Evolutionary conservation across 2,888 invertebrate species (phyloP).

Genomic region (Leptinotarsa haldemani): DNA sequence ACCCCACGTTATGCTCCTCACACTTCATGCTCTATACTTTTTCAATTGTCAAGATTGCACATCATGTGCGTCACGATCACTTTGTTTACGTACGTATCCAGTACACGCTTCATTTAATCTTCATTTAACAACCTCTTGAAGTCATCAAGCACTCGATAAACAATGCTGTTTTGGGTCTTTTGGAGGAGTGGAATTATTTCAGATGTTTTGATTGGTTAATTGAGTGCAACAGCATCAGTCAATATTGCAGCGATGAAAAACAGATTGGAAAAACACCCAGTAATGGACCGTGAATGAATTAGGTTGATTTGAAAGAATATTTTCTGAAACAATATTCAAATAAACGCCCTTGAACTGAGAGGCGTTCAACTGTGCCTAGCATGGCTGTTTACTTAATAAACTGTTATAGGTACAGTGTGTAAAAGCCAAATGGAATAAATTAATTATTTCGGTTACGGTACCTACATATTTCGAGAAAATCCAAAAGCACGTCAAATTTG

Average conservation of each 20-base stretch:
- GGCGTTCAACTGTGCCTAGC: too few relatives aligned
- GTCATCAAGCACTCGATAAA: conserved; percentile 7
- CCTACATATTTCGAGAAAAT: too few relatives aligned
- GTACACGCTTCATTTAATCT: conserved; percentile 12
- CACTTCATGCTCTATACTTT: conserved; percentile 57
- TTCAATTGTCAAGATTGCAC: conserved; percentile 57
- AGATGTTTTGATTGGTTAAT: neutral
- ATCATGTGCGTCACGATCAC: conserved; percentile 43
- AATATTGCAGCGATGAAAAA: neutral
- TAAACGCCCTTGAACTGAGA: too few relatives aligned
- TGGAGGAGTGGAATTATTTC: neutral
- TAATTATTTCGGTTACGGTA: too few relatives aligned
- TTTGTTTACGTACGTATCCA: conserved; percentile 6
- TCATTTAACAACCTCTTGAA: neutral
- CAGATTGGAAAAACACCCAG: too few relatives aligned
- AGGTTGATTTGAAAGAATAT: too few relatives aligned
- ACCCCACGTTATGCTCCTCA: conserved; percentile 51
- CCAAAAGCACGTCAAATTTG: too few relatives aligned
- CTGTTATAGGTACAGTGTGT: too few relatives aligned
- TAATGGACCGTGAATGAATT: too few relatives aligned
- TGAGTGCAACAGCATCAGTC: neutral
- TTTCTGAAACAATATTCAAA: too few relatives aligned
- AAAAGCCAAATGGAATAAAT: too few relatives aligned
- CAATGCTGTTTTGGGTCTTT: neutral
- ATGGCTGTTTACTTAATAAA: too few relatives aligned